Evolutionary conservation across 2,797 vertebrate species (phyloP), one percentile per base, ranked within the genome.

Genomic region (Pygocentrus nattereri): DNA sequence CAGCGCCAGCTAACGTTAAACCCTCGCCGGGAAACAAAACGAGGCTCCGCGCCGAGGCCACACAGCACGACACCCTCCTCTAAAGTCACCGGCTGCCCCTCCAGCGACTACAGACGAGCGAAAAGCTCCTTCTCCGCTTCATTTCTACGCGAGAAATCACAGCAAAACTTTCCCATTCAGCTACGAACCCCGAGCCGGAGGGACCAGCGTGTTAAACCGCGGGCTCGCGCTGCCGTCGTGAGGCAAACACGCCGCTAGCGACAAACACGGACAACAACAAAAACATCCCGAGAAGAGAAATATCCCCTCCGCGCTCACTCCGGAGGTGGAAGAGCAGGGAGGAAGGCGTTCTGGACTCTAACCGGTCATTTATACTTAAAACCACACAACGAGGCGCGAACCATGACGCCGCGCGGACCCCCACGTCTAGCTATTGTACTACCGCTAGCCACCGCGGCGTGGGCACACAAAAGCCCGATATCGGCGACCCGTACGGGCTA

Each of bases 381-480:
- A 15, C 30, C 13, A 19, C 12, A 62, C 6, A 8, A 0, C 21
- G 50, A 30, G 54, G 52, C 74, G 3, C 58, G 74, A n/a, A 64
- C 8, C 12, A 41, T 19, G 58, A 13, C 13, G 73, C 34, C 30
- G 50, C 13, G 73, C 34, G 30, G 50, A 68, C 7, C 76, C 78
- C 30, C 72, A 25, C 75, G 64, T 16, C 47, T 70, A 4, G 38
- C 75, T 81, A 69, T 79, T 85, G 85, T 86, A 78, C 59, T 68
- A 52, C 72, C 41, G 62, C 74, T 74, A 79, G 81, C 81, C n/a
- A 31, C 74, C 77, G 41, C 31, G 41, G 52, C 31, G 54, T n/a
- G 61, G 38, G 64, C 59, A 56, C 83, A 86, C 85, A 85, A 85
- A 81, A 78, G 80, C 81, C n/a, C 56, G 12, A 25, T 13, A 59